Percentiles rank a stretch among this genome's conserved stretches.
These are phyloP conservation scores for Leucoptera coffeella DNA, from an alignment of 2,888 invertebrate genomes.

Conservation along the genomic window DNA sequence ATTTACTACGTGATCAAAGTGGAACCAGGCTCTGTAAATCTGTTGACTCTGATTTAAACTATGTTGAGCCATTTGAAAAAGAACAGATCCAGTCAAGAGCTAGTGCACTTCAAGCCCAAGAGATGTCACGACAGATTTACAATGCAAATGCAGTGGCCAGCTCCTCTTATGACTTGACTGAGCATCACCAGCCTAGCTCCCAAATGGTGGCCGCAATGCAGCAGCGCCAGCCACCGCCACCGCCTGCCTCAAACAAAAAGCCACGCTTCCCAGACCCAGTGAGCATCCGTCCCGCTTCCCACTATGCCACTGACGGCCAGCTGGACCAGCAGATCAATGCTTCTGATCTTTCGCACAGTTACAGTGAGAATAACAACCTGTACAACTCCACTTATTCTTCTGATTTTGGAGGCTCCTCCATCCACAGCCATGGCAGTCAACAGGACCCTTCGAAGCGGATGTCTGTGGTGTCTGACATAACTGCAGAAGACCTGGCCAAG, in stretches of 20 bases:
- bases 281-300: conserved; percentile 40
- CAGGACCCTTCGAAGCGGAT: conserved; percentile 29
- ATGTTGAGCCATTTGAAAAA: conserved; percentile 45
- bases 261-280: conserved; percentile 44
- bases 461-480: conserved; percentile 42
- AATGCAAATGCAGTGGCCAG: conserved; percentile 11
- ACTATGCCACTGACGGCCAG: conserved; percentile 24
- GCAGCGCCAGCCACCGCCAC: conserved; percentile 36
- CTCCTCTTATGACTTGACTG: conserved; percentile 2
- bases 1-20: conserved; percentile 27
- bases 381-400: conserved; percentile 29
- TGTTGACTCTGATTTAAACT: conserved; percentile 41
- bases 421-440: conserved; percentile 9
- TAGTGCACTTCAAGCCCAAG: conserved; percentile 35
- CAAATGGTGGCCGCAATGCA: conserved; percentile 13
- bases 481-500: conserved; percentile 34
- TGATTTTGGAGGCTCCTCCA: conserved; percentile 12
- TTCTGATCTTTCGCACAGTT: conserved; percentile 23
- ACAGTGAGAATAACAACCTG: conserved; percentile 38
- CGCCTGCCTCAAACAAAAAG: conserved; percentile 28
- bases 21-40: conserved; percentile 35
- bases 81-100: conserved; percentile 42
- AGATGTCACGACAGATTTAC: conserved; percentile 32
- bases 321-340: conserved; percentile 1
- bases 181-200: conserved; percentile 8